These are phyloP conservation scores for Heliconius erato DNA, from an alignment of 2,888 invertebrate species.

Conservation along the genomic window DNA sequence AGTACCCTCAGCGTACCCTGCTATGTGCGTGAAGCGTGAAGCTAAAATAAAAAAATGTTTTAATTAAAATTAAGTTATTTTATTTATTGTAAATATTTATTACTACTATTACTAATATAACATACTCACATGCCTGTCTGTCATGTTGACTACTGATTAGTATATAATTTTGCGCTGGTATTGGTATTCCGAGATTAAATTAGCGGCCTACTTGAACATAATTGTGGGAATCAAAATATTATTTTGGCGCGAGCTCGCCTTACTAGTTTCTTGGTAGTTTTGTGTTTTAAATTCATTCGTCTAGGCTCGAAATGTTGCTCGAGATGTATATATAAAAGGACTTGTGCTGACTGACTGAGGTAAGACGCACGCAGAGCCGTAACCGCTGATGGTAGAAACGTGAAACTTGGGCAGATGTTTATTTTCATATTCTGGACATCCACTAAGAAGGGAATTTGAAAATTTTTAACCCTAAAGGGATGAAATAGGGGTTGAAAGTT, in stretches of 20 bases:
- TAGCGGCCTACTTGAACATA: constrained; percentile 24
- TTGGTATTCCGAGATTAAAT: constrained; percentile 21
- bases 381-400: too few relatives aligned
- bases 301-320: constrained; percentile 34
- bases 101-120: not conserved
- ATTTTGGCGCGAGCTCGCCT: constrained; percentile 40
- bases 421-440: too few relatives aligned
- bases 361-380: too few relatives aligned
- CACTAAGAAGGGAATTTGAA: too few relatives aligned
- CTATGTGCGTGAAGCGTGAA: not conserved
- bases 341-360: too few relatives aligned
- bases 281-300: constrained; percentile 38
- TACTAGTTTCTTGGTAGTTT: constrained; percentile 31
- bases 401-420: too few relatives aligned
- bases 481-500: too few relatives aligned
- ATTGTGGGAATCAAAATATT: constrained; percentile 41
- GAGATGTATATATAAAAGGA: too few relatives aligned
- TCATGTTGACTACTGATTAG: not conserved
- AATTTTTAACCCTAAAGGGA: too few relatives aligned
- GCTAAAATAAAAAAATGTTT: not conserved
- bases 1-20: not conserved
- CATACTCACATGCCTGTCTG: not conserved
- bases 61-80: not conserved
- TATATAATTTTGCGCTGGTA: not conserved
- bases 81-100: not conserved